Conservation (phyloP, 2,888 invertebrate genomes). For the Thecocarcelia acutangulata region DNA sequence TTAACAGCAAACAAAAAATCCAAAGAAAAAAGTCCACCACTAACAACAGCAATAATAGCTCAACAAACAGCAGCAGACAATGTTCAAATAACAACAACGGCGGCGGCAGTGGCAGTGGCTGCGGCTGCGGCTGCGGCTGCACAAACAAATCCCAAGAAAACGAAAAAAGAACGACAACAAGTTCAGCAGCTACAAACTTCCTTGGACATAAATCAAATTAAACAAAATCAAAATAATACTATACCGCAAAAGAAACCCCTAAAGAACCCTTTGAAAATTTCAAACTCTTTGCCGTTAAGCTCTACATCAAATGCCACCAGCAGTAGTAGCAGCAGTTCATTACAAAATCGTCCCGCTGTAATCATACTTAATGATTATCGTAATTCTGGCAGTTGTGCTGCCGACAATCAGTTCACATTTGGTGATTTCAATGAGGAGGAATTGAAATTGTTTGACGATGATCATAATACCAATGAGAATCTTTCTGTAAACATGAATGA, state of each 20-base stretch:
- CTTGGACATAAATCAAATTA: neutral
- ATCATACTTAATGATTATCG: constrained; percentile 86
- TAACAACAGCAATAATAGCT: neutral
- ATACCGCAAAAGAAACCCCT: constrained; percentile 60
- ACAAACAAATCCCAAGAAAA: constrained; percentile 56
- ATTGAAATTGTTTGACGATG: constrained; percentile 76
- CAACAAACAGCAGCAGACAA: constrained; percentile 23
- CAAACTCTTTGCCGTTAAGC: constrained; percentile 51
- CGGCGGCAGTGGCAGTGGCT: constrained; percentile 49
- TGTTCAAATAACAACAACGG: constrained; percentile 10
- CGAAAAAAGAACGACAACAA: constrained; percentile 58
- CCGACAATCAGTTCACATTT: constrained; percentile 88
- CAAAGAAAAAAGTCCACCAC: constrained; percentile 66
- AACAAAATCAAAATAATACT: constrained; percentile 43
- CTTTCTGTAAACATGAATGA: constrained; percentile 23
- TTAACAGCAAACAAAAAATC: constrained; percentile 57
- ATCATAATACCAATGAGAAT: constrained; percentile 45
- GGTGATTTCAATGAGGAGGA: constrained; percentile 82
- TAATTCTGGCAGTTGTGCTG: constrained; percentile 79
- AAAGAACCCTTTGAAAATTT: constrained; percentile 54
- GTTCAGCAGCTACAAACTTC: constrained; percentile 40
- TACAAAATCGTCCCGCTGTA: constrained; percentile 84
- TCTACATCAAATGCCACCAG: neutral
- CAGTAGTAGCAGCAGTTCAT: neutral
- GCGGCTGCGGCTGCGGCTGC: constrained; percentile 40